These are phyloP conservation scores for Lasioglossum zephyrum DNA, from an alignment of 2,888 invertebrate genomes.

Conservation along the genomic window DNA sequence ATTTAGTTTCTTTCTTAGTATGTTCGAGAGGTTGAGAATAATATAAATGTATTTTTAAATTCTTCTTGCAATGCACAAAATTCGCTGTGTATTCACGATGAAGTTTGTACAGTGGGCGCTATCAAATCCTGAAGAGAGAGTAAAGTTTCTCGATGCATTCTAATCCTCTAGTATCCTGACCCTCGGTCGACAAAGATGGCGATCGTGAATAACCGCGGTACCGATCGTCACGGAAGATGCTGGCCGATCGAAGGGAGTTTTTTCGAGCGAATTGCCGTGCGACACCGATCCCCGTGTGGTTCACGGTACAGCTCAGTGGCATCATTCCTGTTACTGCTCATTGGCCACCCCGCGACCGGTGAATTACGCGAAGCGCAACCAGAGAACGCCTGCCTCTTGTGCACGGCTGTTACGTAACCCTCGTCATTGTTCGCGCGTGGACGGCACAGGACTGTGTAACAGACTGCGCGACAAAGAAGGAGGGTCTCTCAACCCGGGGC, in stretches of 20 bases:
- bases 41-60: too few relatives aligned
- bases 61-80: too few relatives aligned
- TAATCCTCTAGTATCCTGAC: too few relatives aligned
- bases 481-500: constrained; percentile 30
- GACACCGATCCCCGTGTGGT: constrained; percentile 78
- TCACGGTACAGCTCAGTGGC: constrained; percentile 69
- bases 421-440: constrained; percentile 73
- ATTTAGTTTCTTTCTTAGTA: too few relatives aligned
- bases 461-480: constrained; percentile 56
- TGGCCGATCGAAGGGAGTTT: constrained; percentile 16
- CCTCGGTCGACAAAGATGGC: too few relatives aligned
- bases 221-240: not conserved
- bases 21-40: too few relatives aligned
- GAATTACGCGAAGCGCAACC: constrained; percentile 50
- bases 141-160: too few relatives aligned
- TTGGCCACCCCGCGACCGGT: constrained; percentile 61
- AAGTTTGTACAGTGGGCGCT: too few relatives aligned
- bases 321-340: constrained; percentile 68
- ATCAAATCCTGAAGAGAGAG: too few relatives aligned
- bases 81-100: too few relatives aligned
- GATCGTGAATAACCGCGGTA: not conserved
- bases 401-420: constrained; percentile 72
- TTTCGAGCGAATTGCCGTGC: constrained; percentile 77
- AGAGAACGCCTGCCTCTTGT: constrained; percentile 62
- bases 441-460: constrained; percentile 63